Conservation (phyloP, 2,888 invertebrate genomes). For the Spatulosminthurus flaviceps region DNA sequence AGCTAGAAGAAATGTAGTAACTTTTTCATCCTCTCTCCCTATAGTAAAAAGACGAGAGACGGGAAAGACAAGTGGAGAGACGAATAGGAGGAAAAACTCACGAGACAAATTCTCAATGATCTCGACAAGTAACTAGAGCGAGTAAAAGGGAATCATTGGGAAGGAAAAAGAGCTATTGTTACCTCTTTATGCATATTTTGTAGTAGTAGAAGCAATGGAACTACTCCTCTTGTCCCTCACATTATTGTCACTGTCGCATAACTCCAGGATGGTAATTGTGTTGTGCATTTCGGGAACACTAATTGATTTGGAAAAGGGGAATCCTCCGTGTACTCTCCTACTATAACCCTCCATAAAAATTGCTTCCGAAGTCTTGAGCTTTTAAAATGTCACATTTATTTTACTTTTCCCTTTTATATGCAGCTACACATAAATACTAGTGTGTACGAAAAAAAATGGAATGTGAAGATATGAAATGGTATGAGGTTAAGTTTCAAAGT, state of each 20-base stretch:
- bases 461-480: no score
- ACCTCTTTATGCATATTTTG: neutral
- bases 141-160: slow-evolving; percentile 19
- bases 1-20: no score
- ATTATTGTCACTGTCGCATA: slow-evolving; percentile 7
- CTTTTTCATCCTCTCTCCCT: no score
- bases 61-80: neutral
- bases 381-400: slow-evolving; percentile 10
- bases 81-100: neutral
- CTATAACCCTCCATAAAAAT: neutral
- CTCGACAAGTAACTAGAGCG: slow-evolving; percentile 38
- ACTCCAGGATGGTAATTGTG: neutral
- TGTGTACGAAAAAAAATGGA: no score
- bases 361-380: neutral
- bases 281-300: neutral
- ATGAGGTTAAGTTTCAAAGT: no score
- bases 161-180: slow-evolving; percentile 6
- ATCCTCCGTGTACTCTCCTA: neutral
- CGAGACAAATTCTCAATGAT: slow-evolving; percentile 50
- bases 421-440: no score
- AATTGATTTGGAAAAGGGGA: slow-evolving; percentile 19
- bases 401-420: neutral
- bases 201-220: neutral
- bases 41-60: no score
- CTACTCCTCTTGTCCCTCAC: neutral